Evolutionary conservation across 1,140 invertebrate species (phyloP), one percentile per base, ranked within the genome.

Genomic region (Tetramorium alpestre): DNA sequence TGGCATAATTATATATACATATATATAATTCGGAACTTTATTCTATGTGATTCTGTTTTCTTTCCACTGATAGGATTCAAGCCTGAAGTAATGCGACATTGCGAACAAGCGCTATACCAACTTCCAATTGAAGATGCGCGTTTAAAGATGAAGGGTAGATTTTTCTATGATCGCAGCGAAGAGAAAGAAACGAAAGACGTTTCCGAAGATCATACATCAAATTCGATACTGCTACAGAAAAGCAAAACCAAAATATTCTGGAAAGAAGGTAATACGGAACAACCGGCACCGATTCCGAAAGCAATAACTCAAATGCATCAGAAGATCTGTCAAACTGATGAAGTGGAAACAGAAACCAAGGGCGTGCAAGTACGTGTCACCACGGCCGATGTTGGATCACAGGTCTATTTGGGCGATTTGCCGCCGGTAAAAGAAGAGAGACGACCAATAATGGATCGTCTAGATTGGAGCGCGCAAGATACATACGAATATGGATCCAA

Each of bases 241-340:
- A 91, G 90, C 16, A 91, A 88, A 13, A 93, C 87, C 38, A 94
- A 94, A 28, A 92, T 94, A 60, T 76, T 85, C 28, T 95, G 95
- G 95, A 91, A 94, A 3, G 93, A 95, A 5, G 88, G 93, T 0
- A 89, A 93, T 2, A 58, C 69, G 16, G 80, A 75, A n/a, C 64
- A 73, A n/a, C 75, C 70, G 3, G 54, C 87, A 6, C 8, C 49
- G 11, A 2, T 38, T 10, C n/a, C 80, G 0, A 93, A 91, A 18
- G 4, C 41, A 3, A 33, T 70, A 2, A 81, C 94, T 22, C 92
- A 93, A 72, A 95, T 87, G 38, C 94, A 94, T 85, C 95, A 95
- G 28, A 95, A 95, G 49, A 95, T 94, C 18, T 95, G 94, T 75
- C 95, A 95, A 69, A 95, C 95, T 0, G 95, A 95, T 0, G 90